A percentile compares a stretch with the other conserved stretches of the same genome.
Conservation (phyloP, 2,888 invertebrate species). For the Psylliodes chrysocephalus region DNA sequence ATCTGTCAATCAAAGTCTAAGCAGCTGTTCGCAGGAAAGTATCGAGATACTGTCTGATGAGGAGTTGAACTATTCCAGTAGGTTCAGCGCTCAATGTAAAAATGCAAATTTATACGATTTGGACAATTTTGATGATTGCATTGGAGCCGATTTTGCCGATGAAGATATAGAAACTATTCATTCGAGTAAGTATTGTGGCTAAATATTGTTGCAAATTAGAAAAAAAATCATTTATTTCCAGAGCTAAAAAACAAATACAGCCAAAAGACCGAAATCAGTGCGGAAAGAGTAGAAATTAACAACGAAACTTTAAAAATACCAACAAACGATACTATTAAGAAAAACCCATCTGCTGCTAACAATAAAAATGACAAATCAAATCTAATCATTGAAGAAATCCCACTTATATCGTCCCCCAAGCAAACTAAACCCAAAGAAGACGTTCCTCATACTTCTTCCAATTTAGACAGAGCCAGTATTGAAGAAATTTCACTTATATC, state of each 20-base stretch:
- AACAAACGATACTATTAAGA: neutral
- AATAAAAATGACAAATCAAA: neutral
- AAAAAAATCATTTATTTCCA: constrained; percentile 7
- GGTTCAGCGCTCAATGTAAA: constrained; percentile 57
- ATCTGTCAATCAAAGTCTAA: constrained; percentile 30
- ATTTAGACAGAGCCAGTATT: constrained; percentile 12
- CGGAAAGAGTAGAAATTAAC: neutral
- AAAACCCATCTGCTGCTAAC: neutral
- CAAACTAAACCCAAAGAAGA: neutral
- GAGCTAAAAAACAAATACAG: constrained; percentile 15
- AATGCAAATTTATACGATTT: constrained; percentile 31
- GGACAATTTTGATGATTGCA: constrained; percentile 5
- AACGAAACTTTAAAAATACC: too few relatives aligned
- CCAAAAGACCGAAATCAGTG: neutral
- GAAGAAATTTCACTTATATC: neutral
- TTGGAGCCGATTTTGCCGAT: constrained; percentile 9
- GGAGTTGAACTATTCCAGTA: constrained; percentile 72
- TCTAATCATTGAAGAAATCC: neutral
- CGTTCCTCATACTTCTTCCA: neutral
- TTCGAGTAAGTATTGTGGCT: constrained; percentile 30
- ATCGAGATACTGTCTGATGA: constrained; percentile 67
- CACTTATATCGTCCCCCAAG: neutral
- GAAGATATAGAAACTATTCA: constrained; percentile 24
- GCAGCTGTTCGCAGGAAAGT: constrained; percentile 46
- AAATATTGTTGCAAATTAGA: neutral